phyloP scores from a whole-genome alignment of 2,797 vertebrate genomes.

The Lerista edwardsae region DNA sequence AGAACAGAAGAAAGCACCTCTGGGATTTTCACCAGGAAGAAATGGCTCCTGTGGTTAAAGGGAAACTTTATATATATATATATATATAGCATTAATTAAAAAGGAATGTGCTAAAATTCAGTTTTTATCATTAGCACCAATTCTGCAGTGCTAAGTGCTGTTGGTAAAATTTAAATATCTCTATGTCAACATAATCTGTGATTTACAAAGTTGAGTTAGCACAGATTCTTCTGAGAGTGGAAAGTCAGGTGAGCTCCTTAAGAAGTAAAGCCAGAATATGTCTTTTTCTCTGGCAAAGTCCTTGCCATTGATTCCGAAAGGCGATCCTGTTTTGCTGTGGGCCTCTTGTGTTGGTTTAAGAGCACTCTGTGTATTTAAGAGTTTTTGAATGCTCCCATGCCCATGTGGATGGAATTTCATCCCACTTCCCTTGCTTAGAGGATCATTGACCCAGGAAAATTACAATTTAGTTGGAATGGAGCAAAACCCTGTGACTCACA shows the following conservation, averaged over 20 bases:
- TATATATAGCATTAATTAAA: slow-evolving; percentile 75
- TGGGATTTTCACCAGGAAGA: slow-evolving; percentile 76
- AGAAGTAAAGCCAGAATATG: neutral
- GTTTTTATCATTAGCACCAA: slow-evolving; percentile 71
- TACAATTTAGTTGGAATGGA: too few species aligned
- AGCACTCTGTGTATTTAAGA: neutral
- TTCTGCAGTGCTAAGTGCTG: slow-evolving; percentile 61
- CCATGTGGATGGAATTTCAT: too few species aligned
- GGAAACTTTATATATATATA: too few species aligned
- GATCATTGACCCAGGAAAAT: too few species aligned
- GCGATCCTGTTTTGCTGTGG: neutral
- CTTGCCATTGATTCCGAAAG: neutral
- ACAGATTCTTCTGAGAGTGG: slow-evolving; percentile 30
- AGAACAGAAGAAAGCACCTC: slow-evolving; percentile 68
- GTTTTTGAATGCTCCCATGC: too few species aligned
- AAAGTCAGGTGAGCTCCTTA: slow-evolving; percentile 26
- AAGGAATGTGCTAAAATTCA: slow-evolving; percentile 58
- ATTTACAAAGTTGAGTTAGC: slow-evolving; percentile 14
- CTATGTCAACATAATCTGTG: slow-evolving; percentile 58
- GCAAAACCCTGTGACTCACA: too few species aligned
- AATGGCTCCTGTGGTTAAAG: slow-evolving; percentile 67
- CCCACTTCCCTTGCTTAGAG: too few species aligned
- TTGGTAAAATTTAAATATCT: slow-evolving; percentile 64
- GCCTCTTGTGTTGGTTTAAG: neutral
- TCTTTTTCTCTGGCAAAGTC: neutral